phyloP scores from a whole-genome alignment of 2,113 vertebrate genomes.

The Caranx melampygus region DNA sequence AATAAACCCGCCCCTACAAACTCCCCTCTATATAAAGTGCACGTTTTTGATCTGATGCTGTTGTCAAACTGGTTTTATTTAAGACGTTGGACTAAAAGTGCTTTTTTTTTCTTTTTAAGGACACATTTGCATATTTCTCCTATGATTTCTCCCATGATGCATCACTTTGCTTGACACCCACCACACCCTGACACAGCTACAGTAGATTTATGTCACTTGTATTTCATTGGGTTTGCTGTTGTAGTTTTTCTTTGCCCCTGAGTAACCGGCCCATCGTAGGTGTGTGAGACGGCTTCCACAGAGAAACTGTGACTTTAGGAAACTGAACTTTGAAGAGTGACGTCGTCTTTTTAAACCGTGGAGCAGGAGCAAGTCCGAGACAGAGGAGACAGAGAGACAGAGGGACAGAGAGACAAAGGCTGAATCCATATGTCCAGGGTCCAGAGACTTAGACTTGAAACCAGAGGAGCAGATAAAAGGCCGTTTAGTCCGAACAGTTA shows the following conservation, averaged over 20 bases:
- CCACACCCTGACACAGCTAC: not conserved
- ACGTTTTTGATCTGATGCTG: conserved; percentile 28
- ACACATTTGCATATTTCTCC: not conserved
- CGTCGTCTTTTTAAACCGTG: not conserved
- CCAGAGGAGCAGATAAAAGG: too few species aligned
- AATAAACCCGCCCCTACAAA: not conserved
- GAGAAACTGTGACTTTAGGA: not conserved
- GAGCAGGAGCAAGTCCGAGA: not conserved
- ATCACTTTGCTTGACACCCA: conserved; percentile 3
- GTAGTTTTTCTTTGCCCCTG: not conserved
- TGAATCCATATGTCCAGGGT: not conserved
- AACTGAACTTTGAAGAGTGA: not conserved
- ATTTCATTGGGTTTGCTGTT: conserved; percentile 29
- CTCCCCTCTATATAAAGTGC: conserved; percentile 19
- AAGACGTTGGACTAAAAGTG: conserved; percentile 35
- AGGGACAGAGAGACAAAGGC: not conserved
- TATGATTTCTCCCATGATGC: conserved; percentile 14
- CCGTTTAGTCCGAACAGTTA: too few species aligned
- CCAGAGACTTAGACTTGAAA: not conserved
- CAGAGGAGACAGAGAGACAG: not conserved
- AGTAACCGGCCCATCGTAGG: not conserved
- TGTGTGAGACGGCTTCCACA: not conserved
- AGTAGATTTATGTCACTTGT: conserved; percentile 1
- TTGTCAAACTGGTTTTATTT: conserved; percentile 32
- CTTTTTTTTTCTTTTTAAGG: not conserved